Conservation (phyloP, 2,797 vertebrate genomes). For the Coregonus sp. region DNA sequence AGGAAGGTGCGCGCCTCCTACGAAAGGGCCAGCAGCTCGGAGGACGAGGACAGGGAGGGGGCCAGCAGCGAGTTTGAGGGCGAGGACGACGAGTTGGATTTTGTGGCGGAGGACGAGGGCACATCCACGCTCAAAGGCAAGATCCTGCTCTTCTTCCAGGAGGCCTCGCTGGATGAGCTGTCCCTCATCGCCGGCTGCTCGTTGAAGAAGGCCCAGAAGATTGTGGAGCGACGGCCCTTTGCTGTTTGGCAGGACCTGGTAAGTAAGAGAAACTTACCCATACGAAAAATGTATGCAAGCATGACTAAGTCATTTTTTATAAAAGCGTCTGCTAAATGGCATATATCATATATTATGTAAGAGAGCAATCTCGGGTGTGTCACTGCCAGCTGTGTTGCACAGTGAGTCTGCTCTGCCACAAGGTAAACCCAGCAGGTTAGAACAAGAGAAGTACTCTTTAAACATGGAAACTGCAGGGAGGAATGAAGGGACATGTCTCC, state of each 20-base stretch:
- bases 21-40: slow-evolving; percentile 56
- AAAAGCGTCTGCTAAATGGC: no score
- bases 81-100: slow-evolving; percentile 59
- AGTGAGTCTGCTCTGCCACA: no score
- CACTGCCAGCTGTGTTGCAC: no score
- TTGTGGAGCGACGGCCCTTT: slow-evolving; percentile 91
- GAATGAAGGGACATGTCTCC: no score
- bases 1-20: slow-evolving; percentile 33
- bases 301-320: not conserved
- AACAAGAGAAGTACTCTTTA: no score
- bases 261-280: slow-evolving; percentile 56
- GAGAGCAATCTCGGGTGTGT: no score
- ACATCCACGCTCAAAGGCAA: slow-evolving; percentile 74
- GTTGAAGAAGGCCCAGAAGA: slow-evolving; percentile 91
- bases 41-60: slow-evolving; percentile 30
- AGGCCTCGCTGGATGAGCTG: slow-evolving; percentile 85
- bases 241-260: slow-evolving; percentile 90
- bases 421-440: no score
- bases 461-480: no score
- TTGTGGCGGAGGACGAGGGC: slow-evolving; percentile 66
- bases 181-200: slow-evolving; percentile 91
- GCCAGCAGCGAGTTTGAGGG: slow-evolving; percentile 61
- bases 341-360: no score
- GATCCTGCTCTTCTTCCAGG: slow-evolving; percentile 87
- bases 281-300: no score